Evolutionary conservation across 2,113 vertebrate genomes (phyloP), one percentile per base, ranked within the genome.

Genomic region (Carlito syrichta): DNA sequence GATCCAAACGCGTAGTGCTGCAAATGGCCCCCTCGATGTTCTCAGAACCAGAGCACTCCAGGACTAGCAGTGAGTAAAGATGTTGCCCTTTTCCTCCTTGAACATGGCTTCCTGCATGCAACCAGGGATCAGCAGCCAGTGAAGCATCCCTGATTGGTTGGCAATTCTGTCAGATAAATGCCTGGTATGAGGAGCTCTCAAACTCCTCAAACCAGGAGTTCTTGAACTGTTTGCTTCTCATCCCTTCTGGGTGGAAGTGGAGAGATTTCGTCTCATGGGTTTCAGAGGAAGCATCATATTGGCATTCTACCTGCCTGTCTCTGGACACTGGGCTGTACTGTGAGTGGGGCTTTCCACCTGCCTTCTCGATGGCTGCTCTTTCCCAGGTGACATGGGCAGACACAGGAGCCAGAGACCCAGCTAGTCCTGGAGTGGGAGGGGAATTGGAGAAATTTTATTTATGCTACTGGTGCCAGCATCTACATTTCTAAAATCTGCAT

Each of bases 361-460:
- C 17, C 58, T 91, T 52, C 91, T 52, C 3, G 0, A 0, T 32
- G 86, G 79, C 40, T 60, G 63, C 56, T 52, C 54, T 14, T 58
- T 43, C 58, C 16, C 4, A 16, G 27, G 52, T 5, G 99, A 99
- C 97, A 83, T 2, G 32, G 11, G 54, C 48, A 54, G 27, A 81
- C 19, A 0, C n/a, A 35, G 35, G 62, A 45, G 97, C 97, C 98
- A 97, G 98, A 97, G 98, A 97, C 93, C 96, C 91, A 81, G 56
- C 89, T 91, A 73, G 83, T 97, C 92, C 97, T 76, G 92, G 98
- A 98, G 97, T 81, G 68, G 96, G 97, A 97, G 97, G 98, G 90
- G 96, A 97, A 96, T 95, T 97, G 91, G 96, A 97, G 96, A 98
- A 94, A 98, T 98, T 60, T 96, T 45, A 0, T 96, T 98, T 96